A percentile compares a stretch with the other conserved stretches of the same genome.
These are phyloP conservation scores for Drosophila ustulata DNA, from an alignment of 2,888 invertebrate species.

Conservation along the genomic window DNA sequence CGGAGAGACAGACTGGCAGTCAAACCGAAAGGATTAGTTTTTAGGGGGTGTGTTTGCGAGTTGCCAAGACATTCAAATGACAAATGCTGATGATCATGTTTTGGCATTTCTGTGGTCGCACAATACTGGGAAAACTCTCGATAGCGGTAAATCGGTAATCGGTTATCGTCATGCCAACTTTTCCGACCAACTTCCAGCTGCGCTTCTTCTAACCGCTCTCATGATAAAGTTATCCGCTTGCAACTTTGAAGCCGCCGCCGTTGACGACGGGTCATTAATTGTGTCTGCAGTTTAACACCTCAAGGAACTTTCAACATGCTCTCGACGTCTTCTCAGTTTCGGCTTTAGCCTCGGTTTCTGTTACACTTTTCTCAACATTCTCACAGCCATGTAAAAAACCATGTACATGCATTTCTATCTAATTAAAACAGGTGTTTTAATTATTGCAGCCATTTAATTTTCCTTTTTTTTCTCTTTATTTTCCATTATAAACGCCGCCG, in stretches of 20 bases:
- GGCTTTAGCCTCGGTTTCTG: conserved; percentile 24
- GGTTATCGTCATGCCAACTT: conserved; percentile 46
- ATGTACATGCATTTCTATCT: conserved; percentile 69
- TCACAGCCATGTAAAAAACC: conserved; percentile 36
- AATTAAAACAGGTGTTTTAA: conserved; percentile 82
- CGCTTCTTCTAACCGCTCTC: conserved; percentile 12
- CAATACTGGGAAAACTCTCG: conserved; percentile 31
- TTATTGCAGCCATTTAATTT: conserved; percentile 76
- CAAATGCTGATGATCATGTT: conserved; percentile 71
- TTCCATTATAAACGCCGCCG: conserved; percentile 58
- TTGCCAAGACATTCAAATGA: conserved; percentile 45
- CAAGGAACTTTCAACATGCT: conserved; percentile 64
- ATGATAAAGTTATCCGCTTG: conserved; percentile 63
- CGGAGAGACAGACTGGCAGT: conserved; percentile 26
- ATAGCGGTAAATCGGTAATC: conserved; percentile 44
- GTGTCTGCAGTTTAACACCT: conserved; percentile 62
- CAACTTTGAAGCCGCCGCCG: conserved; percentile 66
- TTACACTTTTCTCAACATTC: conserved; percentile 38
- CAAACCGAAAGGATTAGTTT: conserved; percentile 66
- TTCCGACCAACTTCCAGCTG: conserved; percentile 60
- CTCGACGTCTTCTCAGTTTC: conserved; percentile 34
- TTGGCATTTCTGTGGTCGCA: conserved; percentile 73
- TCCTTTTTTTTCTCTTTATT: conserved; percentile 26
- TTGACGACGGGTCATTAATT: conserved; percentile 65
- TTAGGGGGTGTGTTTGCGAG: conserved; percentile 35